Percentiles rank a stretch among this genome's conserved stretches.
phyloP scores from a whole-genome alignment of 2,113 vertebrate genomes.

The Limanda limanda region DNA sequence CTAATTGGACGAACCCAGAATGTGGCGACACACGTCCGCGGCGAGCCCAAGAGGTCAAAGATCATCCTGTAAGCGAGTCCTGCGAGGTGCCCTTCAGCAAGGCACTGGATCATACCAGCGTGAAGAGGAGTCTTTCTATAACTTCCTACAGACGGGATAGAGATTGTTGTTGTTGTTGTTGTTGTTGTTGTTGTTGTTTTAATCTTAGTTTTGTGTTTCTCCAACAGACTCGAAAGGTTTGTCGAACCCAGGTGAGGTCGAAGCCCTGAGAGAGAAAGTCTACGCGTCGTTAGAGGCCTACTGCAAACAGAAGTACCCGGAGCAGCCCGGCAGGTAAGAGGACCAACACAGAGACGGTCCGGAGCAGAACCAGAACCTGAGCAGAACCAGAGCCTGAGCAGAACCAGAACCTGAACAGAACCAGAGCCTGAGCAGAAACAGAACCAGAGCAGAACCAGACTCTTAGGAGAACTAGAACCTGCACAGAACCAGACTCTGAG shows the following conservation, averaged over 20 bases:
- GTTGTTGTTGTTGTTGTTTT: too few relatives aligned
- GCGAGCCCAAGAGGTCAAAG: slow-evolving; percentile 43
- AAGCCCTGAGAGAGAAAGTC: slow-evolving; percentile 96
- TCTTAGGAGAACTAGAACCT: too few relatives aligned
- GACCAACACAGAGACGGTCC: neutral
- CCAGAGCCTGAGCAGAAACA: too few relatives aligned
- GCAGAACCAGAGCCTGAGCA: too few relatives aligned
- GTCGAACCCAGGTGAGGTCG: slow-evolving; percentile 95
- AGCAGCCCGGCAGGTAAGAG: slow-evolving; percentile 94
- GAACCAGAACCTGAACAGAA: too few relatives aligned
- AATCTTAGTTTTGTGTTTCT: slow-evolving; percentile 10
- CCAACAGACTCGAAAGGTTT: slow-evolving; percentile 94
- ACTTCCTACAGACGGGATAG: too few relatives aligned
- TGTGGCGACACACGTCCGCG: slow-evolving; percentile 28
- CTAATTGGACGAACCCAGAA: slow-evolving; percentile 64
- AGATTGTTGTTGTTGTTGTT: neutral
- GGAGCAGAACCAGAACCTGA: too few relatives aligned
- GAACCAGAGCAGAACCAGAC: too few relatives aligned
- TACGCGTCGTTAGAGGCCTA: slow-evolving; percentile 97
- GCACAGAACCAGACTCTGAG: too few relatives aligned
- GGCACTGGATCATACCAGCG: neutral
- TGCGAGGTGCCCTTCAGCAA: neutral
- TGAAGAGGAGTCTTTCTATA: too few relatives aligned
- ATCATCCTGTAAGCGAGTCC: slow-evolving; percentile 39
- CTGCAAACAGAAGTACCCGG: slow-evolving; percentile 99